phyloP scores from a whole-genome alignment of 2,113 vertebrate genomes.

The Paramisgurnus dabryanus region DNA sequence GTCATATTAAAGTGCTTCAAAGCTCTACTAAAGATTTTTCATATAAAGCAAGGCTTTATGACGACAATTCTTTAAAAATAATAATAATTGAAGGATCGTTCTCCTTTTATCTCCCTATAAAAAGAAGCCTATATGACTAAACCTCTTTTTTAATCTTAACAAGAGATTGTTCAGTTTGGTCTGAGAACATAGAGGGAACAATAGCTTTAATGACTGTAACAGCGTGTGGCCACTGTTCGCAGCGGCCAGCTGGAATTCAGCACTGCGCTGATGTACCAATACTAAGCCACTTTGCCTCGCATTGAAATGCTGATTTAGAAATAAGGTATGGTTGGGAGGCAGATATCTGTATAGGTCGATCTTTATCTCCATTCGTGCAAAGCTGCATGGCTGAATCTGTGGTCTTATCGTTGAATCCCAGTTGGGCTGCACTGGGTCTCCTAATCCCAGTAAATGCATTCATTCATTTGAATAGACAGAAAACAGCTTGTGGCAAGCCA shows the following conservation, averaged over 20 bases:
- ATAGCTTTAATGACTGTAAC: conserved; percentile 28
- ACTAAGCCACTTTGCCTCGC: conserved; percentile 22
- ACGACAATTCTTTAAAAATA: neutral
- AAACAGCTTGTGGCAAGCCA: neutral
- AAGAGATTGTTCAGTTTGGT: conserved; percentile 21
- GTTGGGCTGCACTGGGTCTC: conserved; percentile 12
- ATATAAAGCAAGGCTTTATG: neutral
- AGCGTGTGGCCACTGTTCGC: neutral
- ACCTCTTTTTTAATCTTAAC: neutral
- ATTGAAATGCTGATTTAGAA: conserved; percentile 20
- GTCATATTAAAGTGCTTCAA: conserved; percentile 4
- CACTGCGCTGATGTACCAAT: neutral
- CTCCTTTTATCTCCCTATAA: neutral
- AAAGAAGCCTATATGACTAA: neutral
- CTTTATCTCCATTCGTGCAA: neutral
- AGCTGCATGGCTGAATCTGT: conserved; percentile 19
- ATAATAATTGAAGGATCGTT: conserved; percentile 7
- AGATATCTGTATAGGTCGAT: conserved; percentile 11
- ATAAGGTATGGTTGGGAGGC: conserved; percentile 8
- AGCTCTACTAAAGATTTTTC: neutral
- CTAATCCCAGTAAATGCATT: conserved; percentile 36
- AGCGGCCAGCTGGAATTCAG: conserved; percentile 10
- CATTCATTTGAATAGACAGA: conserved; percentile 29
- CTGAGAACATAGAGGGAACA: conserved; percentile 20
- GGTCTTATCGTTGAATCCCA: conserved; percentile 35